Base-by-base conservation (phyloP, 2,888 invertebrate genomes). In the Trisateles emortualis region DNA sequence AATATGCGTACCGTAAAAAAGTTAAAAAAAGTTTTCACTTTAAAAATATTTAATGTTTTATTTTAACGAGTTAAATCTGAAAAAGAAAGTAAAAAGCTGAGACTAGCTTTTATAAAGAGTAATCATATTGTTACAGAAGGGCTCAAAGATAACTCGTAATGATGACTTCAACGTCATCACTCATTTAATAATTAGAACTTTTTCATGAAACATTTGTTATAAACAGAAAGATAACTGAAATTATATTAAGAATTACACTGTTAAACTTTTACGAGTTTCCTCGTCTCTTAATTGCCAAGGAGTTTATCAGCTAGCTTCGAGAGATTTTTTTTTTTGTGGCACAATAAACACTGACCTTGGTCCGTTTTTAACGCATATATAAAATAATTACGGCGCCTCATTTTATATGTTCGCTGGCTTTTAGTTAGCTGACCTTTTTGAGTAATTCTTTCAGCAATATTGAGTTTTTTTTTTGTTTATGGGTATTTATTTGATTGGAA, bases 291-390 rank as follows among this genome's bases (percentile, higher is more conserved):
- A 75, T 72, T 75, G 61, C 65, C 54, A 47, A 45, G 54, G 54
- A 63, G 52, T 63, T 58, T 74, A 70, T 71, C 64, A 73, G 48
- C 43, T 48, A 41, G 40, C 17, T 57, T 41, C 33, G 11, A 26
- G 30, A 42, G 53, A 64, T 57, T 41, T 63, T 43, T 46, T 29
- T 59, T 71, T 70, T 66, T 72, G 65, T 70, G 52, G 55, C 54
- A 55, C 44, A 56, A 57, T 74, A 70, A 70, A 59, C 53, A 39
- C 26, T 22, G 54, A 46, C 64, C 68, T 66, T 64, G 63, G 68
- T 51, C 50, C 50, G 41, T 64, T 52, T 63, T 64, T 52, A 52
- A 63, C 52, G 64, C 44, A 50, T 56, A 53, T 60, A 68, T 64
- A 68, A 65, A 64, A 65, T 68, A 65, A 64, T 68, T 64, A 41